A percentile compares a stretch with the other conserved stretches of the same genome.
Conservation (phyloP, 2,113 vertebrate genomes). For the Redunca redunca region DNA sequence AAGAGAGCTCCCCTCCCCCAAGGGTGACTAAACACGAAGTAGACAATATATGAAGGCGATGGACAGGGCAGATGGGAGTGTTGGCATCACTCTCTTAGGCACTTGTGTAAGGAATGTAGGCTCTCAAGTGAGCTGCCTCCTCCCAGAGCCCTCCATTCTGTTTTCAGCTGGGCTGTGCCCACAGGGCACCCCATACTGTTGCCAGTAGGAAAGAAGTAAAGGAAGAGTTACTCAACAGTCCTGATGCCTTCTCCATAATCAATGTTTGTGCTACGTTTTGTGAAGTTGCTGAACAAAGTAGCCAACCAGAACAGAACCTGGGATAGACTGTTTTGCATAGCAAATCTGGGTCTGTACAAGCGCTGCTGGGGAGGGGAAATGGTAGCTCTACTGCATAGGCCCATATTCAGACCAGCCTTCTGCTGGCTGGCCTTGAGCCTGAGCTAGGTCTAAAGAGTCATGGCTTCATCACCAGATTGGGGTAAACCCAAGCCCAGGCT, state of each 20-base stretch:
- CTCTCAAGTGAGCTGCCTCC: constrained; percentile 72
- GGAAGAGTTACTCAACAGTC: constrained; percentile 64
- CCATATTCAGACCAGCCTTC: constrained; percentile 20
- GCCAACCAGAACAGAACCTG: constrained; percentile 59
- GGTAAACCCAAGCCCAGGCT: constrained; percentile 31
- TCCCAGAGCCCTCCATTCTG: constrained; percentile 55
- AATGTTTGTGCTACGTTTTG: constrained; percentile 66
- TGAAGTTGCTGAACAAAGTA: constrained; percentile 61
- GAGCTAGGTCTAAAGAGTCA: constrained; percentile 47
- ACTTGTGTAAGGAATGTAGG: constrained; percentile 85
- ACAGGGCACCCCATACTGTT: constrained; percentile 33
- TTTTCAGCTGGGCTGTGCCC: constrained; percentile 52
- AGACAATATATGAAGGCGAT: constrained; percentile 77
- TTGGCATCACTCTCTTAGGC: constrained; percentile 83
- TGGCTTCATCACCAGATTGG: constrained; percentile 56
- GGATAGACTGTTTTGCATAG: constrained; percentile 81
- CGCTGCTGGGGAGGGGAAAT: constrained; percentile 51
- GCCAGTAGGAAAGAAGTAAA: constrained; percentile 55
- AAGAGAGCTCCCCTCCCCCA: constrained; percentile 66
- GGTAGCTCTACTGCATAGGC: constrained; percentile 37
- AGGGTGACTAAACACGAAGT: constrained; percentile 70
- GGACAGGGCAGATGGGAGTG: constrained; percentile 78
- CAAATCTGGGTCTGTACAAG: constrained; percentile 74
- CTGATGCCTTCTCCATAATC: constrained; percentile 63
- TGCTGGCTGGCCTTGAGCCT: constrained; percentile 3